Base-by-base conservation (phyloP, 2,888 invertebrate species). In the Cephus pygmeus region DNA sequence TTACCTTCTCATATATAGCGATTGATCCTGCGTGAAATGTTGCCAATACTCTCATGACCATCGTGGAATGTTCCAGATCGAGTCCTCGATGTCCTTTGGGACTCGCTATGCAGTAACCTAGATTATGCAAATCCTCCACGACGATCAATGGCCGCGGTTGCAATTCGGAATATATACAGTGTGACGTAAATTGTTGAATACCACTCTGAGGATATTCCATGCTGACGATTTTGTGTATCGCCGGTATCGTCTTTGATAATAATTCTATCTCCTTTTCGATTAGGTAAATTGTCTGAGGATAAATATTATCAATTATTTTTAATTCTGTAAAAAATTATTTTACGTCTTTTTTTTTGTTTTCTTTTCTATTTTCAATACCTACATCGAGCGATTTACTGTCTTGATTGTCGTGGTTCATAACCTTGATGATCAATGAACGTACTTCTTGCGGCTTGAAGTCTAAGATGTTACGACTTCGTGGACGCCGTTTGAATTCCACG, bases 401-500 rank as follows among this genome's bases (percentile, higher is more conserved):
- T 33, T 71, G 71, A 4, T 31, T 33, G 0, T 71, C 71, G 9
- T n/a, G 31, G 9, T 15, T 71, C 71, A 73, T n/a, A 15, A 73
- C 40, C 68, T 78, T 78, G 34, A 78, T 75, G n/a, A 78, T 31
- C 30, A 78, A 30, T 68, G 35, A 68, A 34, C 78, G 75, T 9
- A 69, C 40, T 12, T 78, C 78, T 31, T 75, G 75, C 12, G 78
- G 78, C 56, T 78, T 78, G n/a, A 75, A 78, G 69, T 78, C 78
- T 6, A 78, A 73, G 56, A 75, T 78, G 23, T 78, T 78, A 33
- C 78, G 40, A 69, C 78, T 78, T 35, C 78, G 69, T 15, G 78
- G 78, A 68, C 78, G 78, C 31, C 78, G 71, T 68, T 78, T 78
- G 73, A 76, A 78, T 30, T 76, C 56, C 6, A 78, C 78, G 31